Evolutionary conservation across 2,888 invertebrate genomes (phyloP), one percentile per base, ranked within the genome.

Genomic region (Anarsia innoxiella): DNA sequence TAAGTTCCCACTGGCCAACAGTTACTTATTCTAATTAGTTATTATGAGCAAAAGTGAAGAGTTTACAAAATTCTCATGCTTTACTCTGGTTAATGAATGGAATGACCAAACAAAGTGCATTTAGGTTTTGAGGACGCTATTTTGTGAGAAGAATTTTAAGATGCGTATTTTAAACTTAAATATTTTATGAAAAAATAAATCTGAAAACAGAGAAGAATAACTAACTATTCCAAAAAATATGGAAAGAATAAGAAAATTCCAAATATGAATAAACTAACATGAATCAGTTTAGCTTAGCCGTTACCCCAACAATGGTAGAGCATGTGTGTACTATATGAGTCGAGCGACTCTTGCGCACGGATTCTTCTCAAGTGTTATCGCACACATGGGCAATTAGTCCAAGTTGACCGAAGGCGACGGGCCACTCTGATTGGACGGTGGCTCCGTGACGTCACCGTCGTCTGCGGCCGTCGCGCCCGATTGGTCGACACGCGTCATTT

Each of bases 401-500:
- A 71, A 80, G 79, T 80, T 83, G 83, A 80, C 82, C 84, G 79
- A 66, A 77, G 80, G 83, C 80, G 79, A 79, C 70, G 74, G 70
- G 56, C 65, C 51, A 60, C 59, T 55, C 59, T 52, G 64, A 84
- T 84, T 84, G 83, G 84, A 64, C 68, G 71, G 58, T 64, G 66
- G 64, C 53, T 59, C 50, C 39, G 59, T 83, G 83, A 83, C 84
- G 83, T 84, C 84, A 84, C 59, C 70, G 58, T 65, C 78, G 74
- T 75, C 76, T 73, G 82, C 70, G 79, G 82, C 83, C 80, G 79
- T 80, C 72, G 75, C 76, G 82, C 80, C 77, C 65, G 73, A 83
- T 83, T 84, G 84, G 84, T 79, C 79, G 83, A 79, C 80, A 80
- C 79, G 79, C 82, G 78, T 83, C 80, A 84, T 82, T 83, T 82